A percentile compares a stretch with the other conserved stretches of the same genome.
Evolutionary conservation across 2,113 vertebrate species (phyloP).

Genomic region (Scomber scombrus): DNA sequence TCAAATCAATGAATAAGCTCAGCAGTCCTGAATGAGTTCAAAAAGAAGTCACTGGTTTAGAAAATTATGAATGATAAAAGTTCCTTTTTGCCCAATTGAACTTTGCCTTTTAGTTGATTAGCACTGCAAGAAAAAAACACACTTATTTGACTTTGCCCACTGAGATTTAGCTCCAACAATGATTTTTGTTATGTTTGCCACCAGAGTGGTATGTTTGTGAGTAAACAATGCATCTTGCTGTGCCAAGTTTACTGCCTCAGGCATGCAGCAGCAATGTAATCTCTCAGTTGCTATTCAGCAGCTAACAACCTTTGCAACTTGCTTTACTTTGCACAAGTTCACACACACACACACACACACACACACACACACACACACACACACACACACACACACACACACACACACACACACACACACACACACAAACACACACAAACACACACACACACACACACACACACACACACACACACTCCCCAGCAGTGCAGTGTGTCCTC

Average conservation of each 20-base stretch:
- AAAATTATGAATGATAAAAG: background rate
- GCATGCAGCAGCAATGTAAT: slow-evolving; percentile 39
- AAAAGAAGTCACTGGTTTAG: slow-evolving; percentile 1
- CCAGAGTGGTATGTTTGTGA: slow-evolving; percentile 5
- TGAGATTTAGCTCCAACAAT: slow-evolving; percentile 23
- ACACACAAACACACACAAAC: slow-evolving; percentile 12
- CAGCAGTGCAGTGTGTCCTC: slow-evolving; percentile 13
- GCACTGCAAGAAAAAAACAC: background rate
- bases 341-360: background rate
- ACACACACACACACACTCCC: slow-evolving; percentile 4
- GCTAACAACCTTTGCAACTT: slow-evolving; percentile 50
- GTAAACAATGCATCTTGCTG: slow-evolving; percentile 44
- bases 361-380: slow-evolving; percentile 16
- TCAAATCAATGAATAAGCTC: background rate
- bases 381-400: slow-evolving; percentile 20
- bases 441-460: slow-evolving; percentile 16
- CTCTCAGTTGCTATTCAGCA: slow-evolving; percentile 38
- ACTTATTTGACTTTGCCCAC: slow-evolving; percentile 8
- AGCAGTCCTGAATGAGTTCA: slow-evolving; percentile 3
- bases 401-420: slow-evolving; percentile 5
- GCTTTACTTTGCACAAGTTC: slow-evolving; percentile 18
- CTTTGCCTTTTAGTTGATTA: slow-evolving; percentile 11
- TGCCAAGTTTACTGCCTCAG: slow-evolving; percentile 25
- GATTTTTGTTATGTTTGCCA: slow-evolving; percentile 28
- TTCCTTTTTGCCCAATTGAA: background rate